Conservation (phyloP, 2,113 vertebrate genomes). For the Hyperopisus bebe region DNA sequence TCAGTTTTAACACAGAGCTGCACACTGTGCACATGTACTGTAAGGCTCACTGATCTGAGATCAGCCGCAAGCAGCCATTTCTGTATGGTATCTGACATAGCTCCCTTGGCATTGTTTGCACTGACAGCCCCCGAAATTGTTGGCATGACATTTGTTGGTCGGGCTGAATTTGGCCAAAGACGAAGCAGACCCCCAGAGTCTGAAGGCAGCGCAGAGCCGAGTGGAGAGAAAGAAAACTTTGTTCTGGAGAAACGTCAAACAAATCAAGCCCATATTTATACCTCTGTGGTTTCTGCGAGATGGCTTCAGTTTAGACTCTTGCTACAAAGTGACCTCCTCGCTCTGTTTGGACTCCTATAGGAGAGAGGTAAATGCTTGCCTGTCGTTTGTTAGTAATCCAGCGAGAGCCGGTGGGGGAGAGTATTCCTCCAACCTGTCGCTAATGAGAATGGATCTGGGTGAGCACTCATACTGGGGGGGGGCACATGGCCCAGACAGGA, state of each 20-base stretch:
- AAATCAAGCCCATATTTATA: neutral
- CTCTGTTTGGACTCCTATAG: neutral
- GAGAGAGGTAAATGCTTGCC: neutral
- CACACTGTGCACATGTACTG: neutral
- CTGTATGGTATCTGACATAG: neutral
- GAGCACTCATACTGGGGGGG: neutral
- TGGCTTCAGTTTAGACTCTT: neutral
- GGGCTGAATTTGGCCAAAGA: neutral
- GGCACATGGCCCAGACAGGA: neutral
- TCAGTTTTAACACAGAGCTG: neutral
- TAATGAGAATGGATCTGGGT: neutral
- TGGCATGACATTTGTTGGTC: neutral
- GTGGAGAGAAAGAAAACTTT: conserved; percentile 3
- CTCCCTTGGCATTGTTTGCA: neutral
- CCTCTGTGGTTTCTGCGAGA: neutral
- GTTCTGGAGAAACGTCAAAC: neutral
- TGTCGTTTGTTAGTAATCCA: neutral
- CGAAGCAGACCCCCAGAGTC: neutral
- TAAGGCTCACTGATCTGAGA: conserved; percentile 3
- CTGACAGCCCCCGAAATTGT: conserved; percentile 1
- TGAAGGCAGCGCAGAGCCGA: neutral
- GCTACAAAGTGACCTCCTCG: neutral
- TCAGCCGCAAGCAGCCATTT: neutral
- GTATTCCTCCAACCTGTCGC: neutral
- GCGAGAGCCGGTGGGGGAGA: neutral